These are phyloP conservation scores for Gadus macrocephalus DNA, from an alignment of 2,113 vertebrate genomes.

Conservation along the genomic window DNA sequence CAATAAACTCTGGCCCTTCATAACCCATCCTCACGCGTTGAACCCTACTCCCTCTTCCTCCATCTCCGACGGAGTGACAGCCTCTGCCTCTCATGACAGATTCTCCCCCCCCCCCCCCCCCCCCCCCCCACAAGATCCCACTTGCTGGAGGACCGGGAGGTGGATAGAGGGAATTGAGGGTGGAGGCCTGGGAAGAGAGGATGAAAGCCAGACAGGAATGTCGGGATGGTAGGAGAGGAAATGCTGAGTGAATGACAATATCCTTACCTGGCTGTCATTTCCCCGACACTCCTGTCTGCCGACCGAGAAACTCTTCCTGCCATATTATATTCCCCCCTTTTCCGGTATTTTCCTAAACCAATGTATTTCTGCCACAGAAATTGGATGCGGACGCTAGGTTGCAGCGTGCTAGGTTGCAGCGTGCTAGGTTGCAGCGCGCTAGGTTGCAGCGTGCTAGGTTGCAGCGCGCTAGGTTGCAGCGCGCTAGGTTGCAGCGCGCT, in stretches of 20 bases:
- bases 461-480: neutral
- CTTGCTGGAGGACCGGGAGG: conserved; percentile 18
- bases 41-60: conserved; percentile 9
- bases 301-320: neutral
- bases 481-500: neutral
- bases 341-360: too few species aligned
- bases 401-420: neutral
- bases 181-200: neutral
- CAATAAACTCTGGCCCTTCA: conserved; percentile 46
- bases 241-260: conserved; percentile 26
- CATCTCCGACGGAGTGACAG: conserved; percentile 59
- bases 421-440: neutral
- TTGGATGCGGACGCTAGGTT: neutral
- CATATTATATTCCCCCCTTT: neutral
- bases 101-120: conserved; percentile 34
- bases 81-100: conserved; percentile 60
- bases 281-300: neutral
- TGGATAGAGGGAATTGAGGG: conserved; percentile 8
- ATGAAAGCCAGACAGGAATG: neutral
- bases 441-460: neutral
- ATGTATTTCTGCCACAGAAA: neutral
- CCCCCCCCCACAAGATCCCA: conserved; percentile 22
- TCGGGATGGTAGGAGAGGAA: neutral
- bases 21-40: conserved; percentile 36
- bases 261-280: conserved; percentile 22